Conservation (phyloP, 2,888 invertebrate species). For the Eretmocerus hayati region DNA sequence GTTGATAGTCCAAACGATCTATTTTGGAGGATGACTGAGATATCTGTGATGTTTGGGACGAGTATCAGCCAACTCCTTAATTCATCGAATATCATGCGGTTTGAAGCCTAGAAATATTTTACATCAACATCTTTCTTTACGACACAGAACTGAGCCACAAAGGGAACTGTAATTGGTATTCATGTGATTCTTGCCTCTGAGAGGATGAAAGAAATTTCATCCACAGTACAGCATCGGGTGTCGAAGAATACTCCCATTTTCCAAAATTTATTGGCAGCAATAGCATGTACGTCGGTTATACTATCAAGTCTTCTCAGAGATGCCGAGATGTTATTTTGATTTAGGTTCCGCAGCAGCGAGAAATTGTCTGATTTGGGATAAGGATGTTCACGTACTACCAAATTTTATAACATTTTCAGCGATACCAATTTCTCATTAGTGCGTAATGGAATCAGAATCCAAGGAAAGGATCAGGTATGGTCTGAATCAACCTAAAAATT, state of each 20-base stretch:
- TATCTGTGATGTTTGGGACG: neutral
- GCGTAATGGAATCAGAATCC: no score
- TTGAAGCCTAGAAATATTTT: no score
- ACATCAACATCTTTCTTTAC: no score
- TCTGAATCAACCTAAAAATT: no score
- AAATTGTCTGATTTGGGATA: conserved; percentile 5
- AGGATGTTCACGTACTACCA: neutral
- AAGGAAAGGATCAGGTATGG: no score
- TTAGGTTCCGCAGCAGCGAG: neutral
- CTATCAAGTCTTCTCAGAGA: neutral
- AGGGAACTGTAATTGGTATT: no score
- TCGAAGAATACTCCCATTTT: conserved; percentile 6
- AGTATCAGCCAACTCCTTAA: conserved; percentile 7
- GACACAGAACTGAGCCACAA: no score
- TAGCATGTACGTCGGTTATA: neutral
- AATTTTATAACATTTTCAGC: no score
- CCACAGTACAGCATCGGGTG: neutral
- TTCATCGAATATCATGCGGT: conserved; percentile 5
- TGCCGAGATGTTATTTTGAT: neutral
- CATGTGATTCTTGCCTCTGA: neutral
- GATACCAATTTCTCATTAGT: no score
- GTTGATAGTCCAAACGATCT: conserved; percentile 7
- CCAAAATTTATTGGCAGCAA: neutral
- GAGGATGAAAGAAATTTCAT: neutral
- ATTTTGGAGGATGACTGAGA: neutral